Percentiles rank a stretch among this genome's conserved stretches.
Conservation (phyloP, 2,113 vertebrate species). For the Bucco capensis region DNA sequence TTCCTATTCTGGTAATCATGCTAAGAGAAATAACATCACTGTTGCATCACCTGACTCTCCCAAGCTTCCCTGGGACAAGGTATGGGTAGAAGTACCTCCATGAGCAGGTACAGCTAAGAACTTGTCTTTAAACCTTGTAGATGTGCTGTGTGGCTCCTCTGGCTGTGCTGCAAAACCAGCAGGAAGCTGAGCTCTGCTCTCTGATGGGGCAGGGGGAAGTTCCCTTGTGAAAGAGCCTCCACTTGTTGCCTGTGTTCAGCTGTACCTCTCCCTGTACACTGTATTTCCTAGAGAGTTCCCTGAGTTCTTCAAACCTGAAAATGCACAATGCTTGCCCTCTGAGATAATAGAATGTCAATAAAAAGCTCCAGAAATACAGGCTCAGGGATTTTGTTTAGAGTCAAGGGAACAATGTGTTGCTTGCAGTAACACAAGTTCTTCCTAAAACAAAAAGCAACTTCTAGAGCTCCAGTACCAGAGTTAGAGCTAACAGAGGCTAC, state of each 20-base stretch:
- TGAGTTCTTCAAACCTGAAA: background rate
- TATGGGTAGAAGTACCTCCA: background rate
- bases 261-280: background rate
- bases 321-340: fast-evolving
- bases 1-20: background rate
- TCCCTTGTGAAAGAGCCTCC: background rate
- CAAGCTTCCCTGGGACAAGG: background rate
- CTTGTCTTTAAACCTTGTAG: background rate
- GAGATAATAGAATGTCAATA: background rate
- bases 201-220: background rate
- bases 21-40: background rate
- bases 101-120: background rate
- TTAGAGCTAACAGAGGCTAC: background rate
- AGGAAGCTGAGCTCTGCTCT: background rate
- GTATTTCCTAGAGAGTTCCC: background rate
- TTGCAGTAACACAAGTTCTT: background rate
- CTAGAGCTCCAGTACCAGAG: background rate
- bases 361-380: background rate
- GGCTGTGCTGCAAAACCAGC: background rate
- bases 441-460: background rate
- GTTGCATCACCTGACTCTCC: background rate
- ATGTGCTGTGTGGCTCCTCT: background rate
- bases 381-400: background rate
- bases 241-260: background rate
- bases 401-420: background rate